Base-by-base conservation (phyloP, 2,888 invertebrate species). In the Flexamia atlantica region DNA sequence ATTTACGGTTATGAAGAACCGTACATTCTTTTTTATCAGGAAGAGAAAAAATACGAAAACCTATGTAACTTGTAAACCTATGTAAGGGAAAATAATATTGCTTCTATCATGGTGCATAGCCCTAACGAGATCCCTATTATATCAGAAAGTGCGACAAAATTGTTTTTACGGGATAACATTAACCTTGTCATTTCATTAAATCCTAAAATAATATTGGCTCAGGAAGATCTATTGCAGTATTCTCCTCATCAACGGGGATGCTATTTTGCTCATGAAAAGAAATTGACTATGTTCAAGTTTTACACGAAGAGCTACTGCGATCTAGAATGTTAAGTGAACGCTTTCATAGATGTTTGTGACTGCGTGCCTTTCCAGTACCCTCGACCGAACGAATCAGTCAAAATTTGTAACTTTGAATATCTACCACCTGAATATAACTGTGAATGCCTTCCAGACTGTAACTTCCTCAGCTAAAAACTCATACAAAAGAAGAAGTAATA, bases 231-330 rank as follows among this genome's bases (percentile, higher is more conserved):
- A 30, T 28, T 5, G 9, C 28, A 64, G 20, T 30, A 28, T 17
- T 20, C 64, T 1, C 64, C 64, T 17, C 64, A 64, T 5, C 64
- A 64, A 30, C 5, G 64, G 12, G 64, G 64, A 3, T 64, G 64
- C 14, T 64, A 10, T 3, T 64, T 28, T 14, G 1, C 64, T 64
- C 64, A 64, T 14, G 64, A 64, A 14, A 64, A 64, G 2, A 64
- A 64, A 14, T 17, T 64, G 30, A 14, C 30, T 1, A 64, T 64
- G 64, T 64, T 64, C n/a, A 64, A 30, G 30, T 17, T 28, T 30
- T 64, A 64, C 10, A 64, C 64, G 14, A 64, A 64, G 12, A 64
- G 30, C 28, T 4, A 64, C 28, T 64, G 64, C 28, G 64, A 64
- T 28, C 28, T 64, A 0, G 64, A 64, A 30, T 64, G 64, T 30